phyloP scores from a whole-genome alignment of 2,888 invertebrate genomes.

The Leucophora obtusa region DNA sequence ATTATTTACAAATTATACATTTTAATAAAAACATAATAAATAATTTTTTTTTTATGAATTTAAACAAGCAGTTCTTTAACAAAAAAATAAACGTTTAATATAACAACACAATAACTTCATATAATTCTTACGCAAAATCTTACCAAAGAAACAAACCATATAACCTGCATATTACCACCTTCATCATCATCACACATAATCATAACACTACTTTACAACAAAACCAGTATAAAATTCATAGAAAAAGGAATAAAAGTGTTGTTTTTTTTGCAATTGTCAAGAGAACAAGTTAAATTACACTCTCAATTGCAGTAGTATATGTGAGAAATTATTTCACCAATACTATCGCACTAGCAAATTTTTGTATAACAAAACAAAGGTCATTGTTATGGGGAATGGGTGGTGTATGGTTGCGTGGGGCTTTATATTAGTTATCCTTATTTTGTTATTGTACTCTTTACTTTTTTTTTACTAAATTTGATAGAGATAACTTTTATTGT shows the following conservation, averaged over 20 bases:
- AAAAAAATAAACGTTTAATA: too few relatives aligned
- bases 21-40: too few relatives aligned
- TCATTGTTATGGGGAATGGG: neutral
- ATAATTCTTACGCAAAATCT: too few relatives aligned
- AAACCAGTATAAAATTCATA: neutral
- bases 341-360: neutral
- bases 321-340: neutral
- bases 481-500: slow-evolving; percentile 58
- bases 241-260: neutral
- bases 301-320: neutral
- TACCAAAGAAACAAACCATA: too few relatives aligned
- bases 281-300: neutral
- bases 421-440: neutral
- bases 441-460: neutral
- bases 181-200: neutral
- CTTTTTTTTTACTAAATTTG: slow-evolving; percentile 29
- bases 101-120: too few relatives aligned
- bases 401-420: neutral
- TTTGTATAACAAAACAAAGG: neutral
- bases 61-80: too few relatives aligned
- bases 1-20: too few relatives aligned
- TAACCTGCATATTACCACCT: neutral
- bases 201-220: neutral
- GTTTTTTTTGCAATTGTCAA: neutral
- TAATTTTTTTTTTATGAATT: too few relatives aligned